Evolutionary conservation across 1,140 invertebrate genomes (phyloP), one percentile per base, ranked within the genome.

Genomic region (Argopecten irradians): DNA sequence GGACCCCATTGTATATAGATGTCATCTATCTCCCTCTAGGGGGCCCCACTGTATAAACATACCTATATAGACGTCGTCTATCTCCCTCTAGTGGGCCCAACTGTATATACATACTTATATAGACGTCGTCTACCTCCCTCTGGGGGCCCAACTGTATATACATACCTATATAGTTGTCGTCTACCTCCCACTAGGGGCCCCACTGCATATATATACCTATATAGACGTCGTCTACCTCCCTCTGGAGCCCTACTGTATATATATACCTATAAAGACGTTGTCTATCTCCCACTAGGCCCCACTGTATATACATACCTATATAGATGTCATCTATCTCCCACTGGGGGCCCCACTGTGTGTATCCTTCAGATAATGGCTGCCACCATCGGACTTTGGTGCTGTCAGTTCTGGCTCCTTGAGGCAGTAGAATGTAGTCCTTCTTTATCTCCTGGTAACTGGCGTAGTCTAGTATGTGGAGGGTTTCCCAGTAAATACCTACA

Each of bases 301-400:
- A 32, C 0, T 32, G 34, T 34, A 84, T 84, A 34, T 33, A 88
- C 84, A 46, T 87, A 92, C 92, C 96, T 85, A 96, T 95, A 85
- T 93, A 95, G 34, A 96, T 94, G 91, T 96, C 92, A 90, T 96
- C 96, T 13, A 96, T 82, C 19, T 95, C 92, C 95, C 96, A 96
- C 28, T 93, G 92, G 28, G 95, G 94, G 9, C 92, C 89, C 28
- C 92, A 87, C 32, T 87, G 83, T 85, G 86, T 89, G 88, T 90
- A 91, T 88, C 89, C 92, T 88, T 86, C 90, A 82, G 93, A 34
- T 1, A 93, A 83, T 5, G 93, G 91, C 86, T 95, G 95, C 93
- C 94, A 94, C 95, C 95, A 96, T 83, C 95, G 93, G 19, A 96
- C 90, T 9, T 92, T 89, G 19, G 95, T 95, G 86, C 92, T 94